These are phyloP conservation scores for Porites lobata DNA, from an alignment of 92 coral and sea anemone genomes.

Conservation along the genomic window DNA sequence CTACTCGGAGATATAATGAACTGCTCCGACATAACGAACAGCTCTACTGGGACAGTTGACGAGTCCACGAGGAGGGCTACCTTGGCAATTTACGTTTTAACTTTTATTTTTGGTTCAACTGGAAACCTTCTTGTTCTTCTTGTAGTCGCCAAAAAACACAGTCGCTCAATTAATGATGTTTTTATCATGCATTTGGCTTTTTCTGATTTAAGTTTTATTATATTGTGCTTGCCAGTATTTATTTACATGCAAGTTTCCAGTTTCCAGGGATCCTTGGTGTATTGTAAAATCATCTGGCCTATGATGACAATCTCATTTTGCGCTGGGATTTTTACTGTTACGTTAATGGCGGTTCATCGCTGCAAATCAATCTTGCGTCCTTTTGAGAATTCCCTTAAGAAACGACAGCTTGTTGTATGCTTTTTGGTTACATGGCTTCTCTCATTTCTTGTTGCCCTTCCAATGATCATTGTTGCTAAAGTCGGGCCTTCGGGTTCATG, in stretches of 20 bases:
- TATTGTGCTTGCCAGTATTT: slow-evolving; percentile 47
- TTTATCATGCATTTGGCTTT: slow-evolving; percentile 54
- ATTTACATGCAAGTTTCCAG: slow-evolving; percentile 35
- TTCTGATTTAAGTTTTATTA: slow-evolving; percentile 52
- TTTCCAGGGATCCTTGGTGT: slow-evolving; percentile 41
- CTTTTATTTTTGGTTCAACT: slow-evolving; percentile 51
- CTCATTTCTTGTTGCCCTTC: slow-evolving; percentile 54
- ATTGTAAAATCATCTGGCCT: slow-evolving; percentile 76
- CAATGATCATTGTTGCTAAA: slow-evolving; percentile 55
- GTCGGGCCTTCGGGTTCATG: slow-evolving; percentile 35
- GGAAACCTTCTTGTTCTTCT: slow-evolving; percentile 62
- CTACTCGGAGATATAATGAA: neutral
- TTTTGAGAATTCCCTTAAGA: slow-evolving; percentile 28
- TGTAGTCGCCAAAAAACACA: slow-evolving; percentile 35
- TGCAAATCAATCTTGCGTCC: slow-evolving; percentile 76
- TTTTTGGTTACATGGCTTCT: slow-evolving; percentile 62
- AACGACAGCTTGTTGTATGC: slow-evolving; percentile 26
- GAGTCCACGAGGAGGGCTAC: slow-evolving; percentile 15
- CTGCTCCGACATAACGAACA: neutral
- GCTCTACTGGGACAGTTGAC: neutral
- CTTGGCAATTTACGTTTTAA: slow-evolving; percentile 20
- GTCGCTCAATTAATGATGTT: slow-evolving; percentile 52
- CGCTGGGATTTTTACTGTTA: slow-evolving; percentile 72
- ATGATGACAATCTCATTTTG: slow-evolving; percentile 50
- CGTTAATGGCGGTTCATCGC: slow-evolving; percentile 77